Conservation (phyloP, 2,888 invertebrate species). For the Toxonevra muliebris region DNA sequence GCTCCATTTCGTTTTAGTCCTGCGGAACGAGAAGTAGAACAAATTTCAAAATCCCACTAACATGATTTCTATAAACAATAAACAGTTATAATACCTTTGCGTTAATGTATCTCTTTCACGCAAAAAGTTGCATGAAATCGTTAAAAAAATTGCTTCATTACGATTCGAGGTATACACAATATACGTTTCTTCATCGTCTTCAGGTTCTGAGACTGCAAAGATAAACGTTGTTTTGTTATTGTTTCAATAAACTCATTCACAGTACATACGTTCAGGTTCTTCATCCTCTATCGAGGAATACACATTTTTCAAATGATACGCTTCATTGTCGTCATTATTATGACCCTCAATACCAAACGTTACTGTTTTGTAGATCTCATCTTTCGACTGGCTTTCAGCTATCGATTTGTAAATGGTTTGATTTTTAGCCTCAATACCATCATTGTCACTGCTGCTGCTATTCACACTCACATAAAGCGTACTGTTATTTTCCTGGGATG, state of each 20-base stretch:
- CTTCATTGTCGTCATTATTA: slow-evolving; percentile 39
- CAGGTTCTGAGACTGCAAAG: slow-evolving; percentile 59
- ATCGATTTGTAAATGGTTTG: slow-evolving; percentile 42
- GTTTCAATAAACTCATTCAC: neutral
- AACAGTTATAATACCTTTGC: slow-evolving; percentile 53
- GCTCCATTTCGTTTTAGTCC: slow-evolving; percentile 67
- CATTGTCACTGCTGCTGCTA: slow-evolving; percentile 24
- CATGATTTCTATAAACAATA: neutral
- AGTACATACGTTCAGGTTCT: slow-evolving; percentile 41
- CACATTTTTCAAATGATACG: slow-evolving; percentile 48
- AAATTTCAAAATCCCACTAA: neutral
- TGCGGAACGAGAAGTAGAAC: slow-evolving; percentile 34
- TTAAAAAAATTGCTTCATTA: slow-evolving; percentile 65
- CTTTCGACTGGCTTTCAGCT: slow-evolving; percentile 23
- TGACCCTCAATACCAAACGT: slow-evolving; percentile 7
- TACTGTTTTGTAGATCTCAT: slow-evolving; percentile 5
- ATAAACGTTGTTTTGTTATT: neutral
- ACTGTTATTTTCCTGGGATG: slow-evolving; percentile 29
- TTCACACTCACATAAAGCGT: slow-evolving; percentile 49
- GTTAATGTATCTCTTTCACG: slow-evolving; percentile 67
- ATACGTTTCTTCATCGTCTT: slow-evolving; percentile 63
- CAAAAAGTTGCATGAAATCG: slow-evolving; percentile 66
- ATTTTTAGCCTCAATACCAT: slow-evolving; percentile 14
- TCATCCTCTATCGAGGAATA: slow-evolving; percentile 45
- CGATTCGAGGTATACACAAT: slow-evolving; percentile 54